Conservation (phyloP, 2,113 vertebrate genomes). For the Narcine bancroftii region DNA sequence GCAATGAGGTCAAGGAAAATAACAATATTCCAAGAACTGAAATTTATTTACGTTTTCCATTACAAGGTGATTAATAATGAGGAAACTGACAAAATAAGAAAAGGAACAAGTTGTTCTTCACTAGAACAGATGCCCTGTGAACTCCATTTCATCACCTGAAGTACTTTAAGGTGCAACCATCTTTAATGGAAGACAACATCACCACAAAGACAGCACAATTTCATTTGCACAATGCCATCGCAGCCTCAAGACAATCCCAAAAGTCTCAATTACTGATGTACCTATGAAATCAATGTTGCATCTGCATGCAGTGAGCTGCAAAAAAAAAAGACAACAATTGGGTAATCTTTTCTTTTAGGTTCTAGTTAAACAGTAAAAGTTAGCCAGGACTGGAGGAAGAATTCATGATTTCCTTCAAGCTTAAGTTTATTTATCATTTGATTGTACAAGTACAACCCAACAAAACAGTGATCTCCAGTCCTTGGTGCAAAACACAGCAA, state of each 20-base stretch:
- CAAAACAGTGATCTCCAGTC: no score
- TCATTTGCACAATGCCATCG: not conserved
- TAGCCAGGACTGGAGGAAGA: not conserved
- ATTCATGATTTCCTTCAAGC: not conserved
- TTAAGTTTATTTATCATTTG: no score
- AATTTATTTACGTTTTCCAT: not conserved
- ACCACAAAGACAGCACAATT: not conserved
- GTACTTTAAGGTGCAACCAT: not conserved
- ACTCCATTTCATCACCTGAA: not conserved
- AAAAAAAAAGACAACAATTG: not conserved
- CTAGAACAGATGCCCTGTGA: not conserved
- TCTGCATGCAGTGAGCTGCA: not conserved
- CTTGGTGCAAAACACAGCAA: no score
- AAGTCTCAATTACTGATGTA: not conserved
- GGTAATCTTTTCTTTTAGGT: not conserved
- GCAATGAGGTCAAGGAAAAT: not conserved
- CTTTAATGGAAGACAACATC: not conserved
- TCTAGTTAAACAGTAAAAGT: not conserved
- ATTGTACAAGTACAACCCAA: no score
- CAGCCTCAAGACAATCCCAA: not conserved
- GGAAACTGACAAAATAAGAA: not conserved
- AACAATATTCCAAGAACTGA: not conserved
- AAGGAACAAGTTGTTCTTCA: not conserved
- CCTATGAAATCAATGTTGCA: not conserved
- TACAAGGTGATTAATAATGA: not conserved